phyloP scores from a whole-genome alignment of 2,113 vertebrate species.

The Glareola pratincola region DNA sequence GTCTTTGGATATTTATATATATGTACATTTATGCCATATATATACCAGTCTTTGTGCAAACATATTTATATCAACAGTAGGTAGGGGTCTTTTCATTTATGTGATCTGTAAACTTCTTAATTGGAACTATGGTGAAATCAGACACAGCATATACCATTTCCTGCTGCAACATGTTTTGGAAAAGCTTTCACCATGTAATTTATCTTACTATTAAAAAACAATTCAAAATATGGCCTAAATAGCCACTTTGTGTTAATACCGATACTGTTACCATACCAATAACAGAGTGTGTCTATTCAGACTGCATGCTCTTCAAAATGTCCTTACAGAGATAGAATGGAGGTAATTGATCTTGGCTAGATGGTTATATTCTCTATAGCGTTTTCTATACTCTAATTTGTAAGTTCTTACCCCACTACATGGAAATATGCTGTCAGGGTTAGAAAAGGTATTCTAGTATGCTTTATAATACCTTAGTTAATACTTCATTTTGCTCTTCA shows the following conservation, averaged over 20 bases:
- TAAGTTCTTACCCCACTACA: neutral
- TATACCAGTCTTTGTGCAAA: neutral
- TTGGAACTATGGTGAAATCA: neutral
- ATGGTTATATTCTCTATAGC: neutral
- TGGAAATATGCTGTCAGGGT: neutral
- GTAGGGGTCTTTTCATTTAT: neutral
- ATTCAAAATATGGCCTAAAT: neutral
- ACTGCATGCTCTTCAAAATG: neutral
- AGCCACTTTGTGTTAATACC: neutral
- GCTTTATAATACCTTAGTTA: neutral
- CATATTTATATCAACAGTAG: neutral
- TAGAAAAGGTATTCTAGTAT: neutral
- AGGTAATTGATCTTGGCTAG: neutral
- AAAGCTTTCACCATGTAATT: neutral
- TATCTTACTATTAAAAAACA: neutral
- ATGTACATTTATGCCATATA: neutral
- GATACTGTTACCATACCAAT: neutral
- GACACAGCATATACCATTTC: neutral
- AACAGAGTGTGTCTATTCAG: neutral
- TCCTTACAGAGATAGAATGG: neutral
- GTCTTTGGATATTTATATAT: too few relatives aligned
- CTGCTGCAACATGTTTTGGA: neutral
- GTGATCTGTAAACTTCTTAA: neutral
- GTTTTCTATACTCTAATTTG: neutral
- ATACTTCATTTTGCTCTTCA: neutral